A percentile compares a stretch with the other conserved stretches of the same genome.
phyloP scores from a whole-genome alignment of 2,888 invertebrate species.

The Onthophagus sagittarius region DNA sequence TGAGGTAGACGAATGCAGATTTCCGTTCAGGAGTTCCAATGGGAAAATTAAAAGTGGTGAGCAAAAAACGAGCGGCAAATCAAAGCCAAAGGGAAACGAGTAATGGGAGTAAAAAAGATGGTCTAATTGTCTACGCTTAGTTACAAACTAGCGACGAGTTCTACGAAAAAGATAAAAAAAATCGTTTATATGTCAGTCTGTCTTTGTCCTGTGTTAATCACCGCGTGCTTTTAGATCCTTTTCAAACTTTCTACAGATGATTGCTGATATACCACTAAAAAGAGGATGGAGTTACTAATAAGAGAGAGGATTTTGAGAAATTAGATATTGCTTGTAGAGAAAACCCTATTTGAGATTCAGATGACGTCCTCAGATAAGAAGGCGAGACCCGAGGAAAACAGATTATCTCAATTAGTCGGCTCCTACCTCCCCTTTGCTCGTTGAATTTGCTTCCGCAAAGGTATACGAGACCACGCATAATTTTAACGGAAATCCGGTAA shows the following conservation, averaged over 20 bases:
- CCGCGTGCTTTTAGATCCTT: not conserved
- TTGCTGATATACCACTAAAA: not conserved
- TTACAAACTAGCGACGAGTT: not conserved
- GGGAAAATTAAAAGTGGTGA: not conserved
- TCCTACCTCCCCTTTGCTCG: not conserved
- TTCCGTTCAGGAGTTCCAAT: not conserved
- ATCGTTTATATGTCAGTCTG: not conserved
- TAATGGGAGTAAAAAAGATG: not conserved
- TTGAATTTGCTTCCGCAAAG: not conserved
- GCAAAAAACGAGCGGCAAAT: not conserved
- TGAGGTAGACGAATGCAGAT: not conserved
- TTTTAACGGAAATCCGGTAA: not conserved
- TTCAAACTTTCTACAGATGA: not conserved
- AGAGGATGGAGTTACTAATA: not conserved
- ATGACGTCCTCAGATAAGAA: conserved; percentile 2
- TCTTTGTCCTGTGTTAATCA: not conserved
- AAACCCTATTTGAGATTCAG: conserved; percentile 6
- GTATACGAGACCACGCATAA: conserved; percentile 4
- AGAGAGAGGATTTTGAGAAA: no score
- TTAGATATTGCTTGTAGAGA: not conserved
- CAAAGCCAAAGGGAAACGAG: not conserved
- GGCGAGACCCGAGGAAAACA: not conserved
- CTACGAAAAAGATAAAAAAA: not conserved
- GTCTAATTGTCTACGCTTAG: not conserved
- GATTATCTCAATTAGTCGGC: conserved; percentile 7